Conservation (phyloP, 2,797 vertebrate genomes). For the Oophaga sylvatica region DNA sequence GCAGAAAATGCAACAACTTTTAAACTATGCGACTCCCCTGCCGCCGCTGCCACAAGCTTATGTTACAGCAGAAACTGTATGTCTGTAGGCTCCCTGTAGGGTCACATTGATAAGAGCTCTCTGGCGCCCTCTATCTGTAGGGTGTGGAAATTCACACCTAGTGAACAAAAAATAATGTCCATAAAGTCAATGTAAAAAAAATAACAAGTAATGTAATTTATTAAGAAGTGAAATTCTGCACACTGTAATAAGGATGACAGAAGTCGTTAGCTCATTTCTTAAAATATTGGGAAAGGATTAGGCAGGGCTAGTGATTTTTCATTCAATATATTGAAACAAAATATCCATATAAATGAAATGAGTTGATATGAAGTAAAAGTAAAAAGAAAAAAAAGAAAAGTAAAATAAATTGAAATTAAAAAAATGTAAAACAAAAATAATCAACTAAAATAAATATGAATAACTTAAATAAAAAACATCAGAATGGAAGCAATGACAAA, state of each 20-base stretch:
- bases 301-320: no score
- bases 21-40: background rate
- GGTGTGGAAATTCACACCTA: background rate
- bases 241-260: no score
- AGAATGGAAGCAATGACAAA: no score
- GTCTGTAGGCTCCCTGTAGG: no score
- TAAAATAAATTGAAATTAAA: background rate
- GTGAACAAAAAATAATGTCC: background rate
- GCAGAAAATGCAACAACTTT: background rate
- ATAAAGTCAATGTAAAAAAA: no score
- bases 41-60: no score
- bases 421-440: background rate
- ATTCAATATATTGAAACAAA: background rate
- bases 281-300: no score
- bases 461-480: no score
- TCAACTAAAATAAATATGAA: background rate
- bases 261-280: no score
- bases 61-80: no score
- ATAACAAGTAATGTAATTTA: no score
- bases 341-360: background rate
- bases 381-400: background rate
- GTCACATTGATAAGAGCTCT: background rate
- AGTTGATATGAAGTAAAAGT: background rate
- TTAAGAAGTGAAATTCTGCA: no score
- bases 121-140: background rate